Evolutionary conservation across 2,113 vertebrate species (phyloP).

Genomic region (Albula goreensis): DNA sequence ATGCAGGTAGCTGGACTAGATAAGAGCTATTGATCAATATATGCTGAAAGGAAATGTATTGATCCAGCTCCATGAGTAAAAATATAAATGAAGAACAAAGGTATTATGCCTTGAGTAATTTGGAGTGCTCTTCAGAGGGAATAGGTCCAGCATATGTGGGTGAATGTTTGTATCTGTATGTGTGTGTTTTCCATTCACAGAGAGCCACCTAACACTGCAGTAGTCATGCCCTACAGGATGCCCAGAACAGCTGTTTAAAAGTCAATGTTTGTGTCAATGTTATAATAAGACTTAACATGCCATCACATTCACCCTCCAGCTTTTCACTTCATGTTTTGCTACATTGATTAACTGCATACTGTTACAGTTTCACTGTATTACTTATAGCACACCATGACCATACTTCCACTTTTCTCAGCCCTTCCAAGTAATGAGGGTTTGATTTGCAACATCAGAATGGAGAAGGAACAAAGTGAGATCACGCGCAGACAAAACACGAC

Average conservation of each 20-base stretch:
- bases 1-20: background rate
- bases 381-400: background rate
- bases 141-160: background rate
- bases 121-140: background rate
- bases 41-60: background rate
- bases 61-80: background rate
- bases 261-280: background rate
- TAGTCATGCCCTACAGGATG: background rate
- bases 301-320: background rate
- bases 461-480: background rate
- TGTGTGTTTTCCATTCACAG: background rate
- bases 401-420: background rate
- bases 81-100: background rate
- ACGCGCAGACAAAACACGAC: conserved; percentile 3
- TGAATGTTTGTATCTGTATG: background rate
- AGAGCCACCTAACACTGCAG: background rate
- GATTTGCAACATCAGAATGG: background rate
- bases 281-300: background rate
- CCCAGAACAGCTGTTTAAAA: background rate
- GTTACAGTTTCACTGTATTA: background rate
- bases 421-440: background rate
- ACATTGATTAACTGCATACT: background rate
- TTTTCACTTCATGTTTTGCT: background rate
- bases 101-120: background rate
- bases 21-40: background rate